Evolutionary conservation across 2,797 vertebrate genomes (phyloP).

Genomic region (Phylloscopus collybita): DNA sequence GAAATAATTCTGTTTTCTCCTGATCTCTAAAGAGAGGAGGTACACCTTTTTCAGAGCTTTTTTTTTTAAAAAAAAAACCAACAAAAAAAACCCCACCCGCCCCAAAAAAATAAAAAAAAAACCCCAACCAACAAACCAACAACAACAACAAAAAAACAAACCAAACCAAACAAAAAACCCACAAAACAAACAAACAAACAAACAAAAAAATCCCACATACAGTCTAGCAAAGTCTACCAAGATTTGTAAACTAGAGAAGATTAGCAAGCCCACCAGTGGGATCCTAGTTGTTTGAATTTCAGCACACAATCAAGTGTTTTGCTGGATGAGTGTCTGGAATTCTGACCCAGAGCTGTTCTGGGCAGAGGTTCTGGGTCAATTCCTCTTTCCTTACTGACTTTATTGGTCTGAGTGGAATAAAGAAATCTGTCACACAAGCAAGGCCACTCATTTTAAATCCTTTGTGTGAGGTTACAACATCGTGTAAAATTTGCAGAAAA

Average conservation of each 20-base stretch:
- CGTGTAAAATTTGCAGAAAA: neutral
- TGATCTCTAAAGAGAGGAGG: neutral
- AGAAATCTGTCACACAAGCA: neutral
- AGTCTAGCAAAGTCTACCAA: neutral
- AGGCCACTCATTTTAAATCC: neutral
- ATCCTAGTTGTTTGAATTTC: neutral
- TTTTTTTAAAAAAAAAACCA: no score
- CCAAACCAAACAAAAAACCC: no score
- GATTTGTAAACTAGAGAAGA: neutral
- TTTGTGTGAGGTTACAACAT: neutral
- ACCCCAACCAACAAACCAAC: no score
- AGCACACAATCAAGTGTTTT: neutral
- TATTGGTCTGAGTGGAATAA: neutral
- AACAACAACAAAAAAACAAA: no score
- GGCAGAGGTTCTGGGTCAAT: neutral
- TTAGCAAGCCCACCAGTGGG: neutral
- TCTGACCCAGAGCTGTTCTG: neutral
- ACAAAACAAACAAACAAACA: no score
- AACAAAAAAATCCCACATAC: neutral
- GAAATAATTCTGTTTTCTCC: slow-evolving; percentile 1
- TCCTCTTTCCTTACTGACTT: neutral
- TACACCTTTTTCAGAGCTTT: neutral
- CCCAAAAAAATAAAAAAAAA: no score
- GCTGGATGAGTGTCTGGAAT: neutral
- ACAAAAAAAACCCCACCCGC: no score